Conservation (phyloP, 2,113 vertebrate genomes). For the Astur gentilis region DNA sequence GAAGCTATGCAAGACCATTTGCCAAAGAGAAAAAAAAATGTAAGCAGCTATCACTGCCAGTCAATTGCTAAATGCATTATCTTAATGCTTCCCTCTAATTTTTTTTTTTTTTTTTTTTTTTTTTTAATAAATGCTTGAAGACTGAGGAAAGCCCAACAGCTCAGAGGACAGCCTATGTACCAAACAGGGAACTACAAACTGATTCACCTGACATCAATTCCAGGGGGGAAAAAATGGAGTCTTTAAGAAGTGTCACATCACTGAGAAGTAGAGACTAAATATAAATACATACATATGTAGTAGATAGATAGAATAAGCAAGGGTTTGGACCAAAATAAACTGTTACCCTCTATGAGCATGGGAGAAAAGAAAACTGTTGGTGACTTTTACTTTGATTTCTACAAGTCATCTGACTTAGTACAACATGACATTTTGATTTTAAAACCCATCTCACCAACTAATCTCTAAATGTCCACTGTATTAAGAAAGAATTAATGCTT, state of each 20-base stretch:
- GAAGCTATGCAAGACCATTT: neutral
- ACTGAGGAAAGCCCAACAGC: neutral
- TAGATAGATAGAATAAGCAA: neutral
- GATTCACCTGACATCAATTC: neutral
- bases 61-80: neutral
- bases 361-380: neutral
- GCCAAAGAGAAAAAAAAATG: neutral
- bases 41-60: neutral
- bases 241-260: neutral
- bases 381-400: neutral
- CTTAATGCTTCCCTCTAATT: neutral
- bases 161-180: neutral
- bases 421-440: neutral
- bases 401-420: neutral
- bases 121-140: neutral
- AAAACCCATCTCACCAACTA: neutral
- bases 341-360: neutral
- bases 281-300: neutral
- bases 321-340: neutral
- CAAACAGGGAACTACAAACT: neutral
- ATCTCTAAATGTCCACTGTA: neutral
- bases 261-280: neutral
- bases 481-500: neutral
- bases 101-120: neutral
- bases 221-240: neutral